phyloP scores from a whole-genome alignment of 1,140 invertebrate species.

The Pseudomyrmex dendroicus region DNA sequence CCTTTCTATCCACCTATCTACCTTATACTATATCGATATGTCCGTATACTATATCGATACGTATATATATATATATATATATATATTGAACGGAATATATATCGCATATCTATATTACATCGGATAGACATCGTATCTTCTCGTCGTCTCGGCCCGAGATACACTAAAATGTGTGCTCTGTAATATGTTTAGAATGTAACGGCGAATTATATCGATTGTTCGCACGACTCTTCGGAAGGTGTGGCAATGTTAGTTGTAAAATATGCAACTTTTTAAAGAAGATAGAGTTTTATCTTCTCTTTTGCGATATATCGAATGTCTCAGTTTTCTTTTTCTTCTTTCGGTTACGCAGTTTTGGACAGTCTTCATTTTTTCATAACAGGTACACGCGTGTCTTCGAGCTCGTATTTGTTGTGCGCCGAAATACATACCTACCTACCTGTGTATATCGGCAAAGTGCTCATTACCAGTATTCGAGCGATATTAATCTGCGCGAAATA shows the following conservation, averaged over 20 bases:
- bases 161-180: constrained; percentile 64
- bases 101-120: constrained; percentile 80
- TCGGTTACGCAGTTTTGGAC: constrained; percentile 1
- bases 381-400: not conserved
- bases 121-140: constrained; percentile 76
- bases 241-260: not conserved
- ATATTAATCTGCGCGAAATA: constrained; percentile 70
- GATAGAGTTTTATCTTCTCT: no score
- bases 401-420: not conserved
- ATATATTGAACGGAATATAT: constrained; percentile 8
- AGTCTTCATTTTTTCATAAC: constrained; percentile 42
- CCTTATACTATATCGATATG: constrained; percentile 67
- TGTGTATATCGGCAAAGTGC: constrained; percentile 61
- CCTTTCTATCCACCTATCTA: not conserved
- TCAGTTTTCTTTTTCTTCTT: constrained; percentile 26
- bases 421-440: constrained; percentile 18
- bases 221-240: not conserved
- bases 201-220: constrained; percentile 8
- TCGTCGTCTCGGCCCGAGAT: constrained; percentile 67
- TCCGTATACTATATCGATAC: not conserved
- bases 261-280: no score
- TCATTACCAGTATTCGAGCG: constrained; percentile 69
- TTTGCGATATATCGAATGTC: constrained; percentile 19
- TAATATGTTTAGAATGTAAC: constrained; percentile 33
- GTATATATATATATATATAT: no score